A percentile compares a stretch with the other conserved stretches of the same genome.
phyloP scores from a whole-genome alignment of 2,113 vertebrate species.

The Periophthalmodon schlosseri region DNA sequence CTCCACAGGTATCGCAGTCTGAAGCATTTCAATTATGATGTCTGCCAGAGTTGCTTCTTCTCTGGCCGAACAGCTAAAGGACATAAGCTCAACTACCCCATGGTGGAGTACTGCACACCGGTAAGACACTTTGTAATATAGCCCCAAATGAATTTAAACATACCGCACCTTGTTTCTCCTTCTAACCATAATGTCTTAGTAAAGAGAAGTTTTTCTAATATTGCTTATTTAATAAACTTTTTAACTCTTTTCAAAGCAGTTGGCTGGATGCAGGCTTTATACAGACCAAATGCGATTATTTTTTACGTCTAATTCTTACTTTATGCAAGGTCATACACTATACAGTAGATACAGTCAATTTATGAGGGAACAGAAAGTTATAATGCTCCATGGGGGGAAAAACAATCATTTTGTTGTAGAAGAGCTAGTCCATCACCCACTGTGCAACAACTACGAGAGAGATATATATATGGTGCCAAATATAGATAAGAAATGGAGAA shows the following conservation, averaged over 20 bases:
- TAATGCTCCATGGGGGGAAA: not conserved
- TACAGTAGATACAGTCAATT: too few relatives aligned
- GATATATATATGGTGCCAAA: too few relatives aligned
- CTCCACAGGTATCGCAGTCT: slow-evolving; percentile 91
- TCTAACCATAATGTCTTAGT: not conserved
- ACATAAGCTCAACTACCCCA: slow-evolving; percentile 96
- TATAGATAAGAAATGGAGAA: too few relatives aligned
- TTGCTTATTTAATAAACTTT: not conserved
- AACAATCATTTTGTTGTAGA: not conserved
- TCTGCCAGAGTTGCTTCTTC: slow-evolving; percentile 99
- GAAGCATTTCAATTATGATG: slow-evolving; percentile 98
- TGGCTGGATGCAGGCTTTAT: too few relatives aligned
- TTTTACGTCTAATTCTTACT: too few relatives aligned
- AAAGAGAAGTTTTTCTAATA: not conserved
- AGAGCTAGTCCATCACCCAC: not conserved
- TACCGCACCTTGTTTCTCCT: not conserved
- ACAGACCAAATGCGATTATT: too few relatives aligned
- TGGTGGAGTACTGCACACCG: slow-evolving; percentile 99
- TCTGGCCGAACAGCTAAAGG: slow-evolving; percentile 97
- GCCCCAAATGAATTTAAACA: too few relatives aligned
- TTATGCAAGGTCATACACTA: too few relatives aligned
- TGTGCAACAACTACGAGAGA: not conserved
- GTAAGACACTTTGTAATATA: slow-evolving; percentile 56
- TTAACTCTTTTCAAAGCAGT: not conserved
- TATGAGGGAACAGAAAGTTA: not conserved